phyloP scores from a whole-genome alignment of 2,797 vertebrate genomes.

The Manis crassicaudata region DNA sequence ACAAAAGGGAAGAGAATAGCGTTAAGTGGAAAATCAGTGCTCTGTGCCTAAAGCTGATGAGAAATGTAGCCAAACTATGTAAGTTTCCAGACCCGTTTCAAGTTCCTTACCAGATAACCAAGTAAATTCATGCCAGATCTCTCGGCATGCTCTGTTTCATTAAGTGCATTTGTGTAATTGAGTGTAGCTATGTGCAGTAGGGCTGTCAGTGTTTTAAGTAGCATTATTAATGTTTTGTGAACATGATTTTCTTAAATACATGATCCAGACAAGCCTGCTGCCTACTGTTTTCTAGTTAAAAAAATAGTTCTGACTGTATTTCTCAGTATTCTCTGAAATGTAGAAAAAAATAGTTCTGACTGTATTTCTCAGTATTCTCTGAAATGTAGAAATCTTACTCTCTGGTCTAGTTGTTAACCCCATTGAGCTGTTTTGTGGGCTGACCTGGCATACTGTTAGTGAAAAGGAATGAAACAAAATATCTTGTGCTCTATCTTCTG shows the following conservation, averaged over 20 bases:
- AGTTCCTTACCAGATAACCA: slow-evolving; percentile 17
- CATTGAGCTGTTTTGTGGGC: neutral
- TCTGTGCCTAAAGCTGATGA: neutral
- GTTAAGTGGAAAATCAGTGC: neutral
- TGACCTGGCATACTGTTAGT: neutral
- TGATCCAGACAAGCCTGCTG: slow-evolving; percentile 8
- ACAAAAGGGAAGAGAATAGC: neutral
- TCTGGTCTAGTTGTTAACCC: neutral
- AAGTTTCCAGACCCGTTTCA: slow-evolving; percentile 14
- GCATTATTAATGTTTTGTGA: slow-evolving; percentile 8
- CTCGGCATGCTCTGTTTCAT: neutral
- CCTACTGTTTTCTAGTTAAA: slow-evolving; percentile 9
- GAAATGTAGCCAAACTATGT: neutral
- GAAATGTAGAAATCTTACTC: neutral
- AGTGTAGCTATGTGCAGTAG: neutral
- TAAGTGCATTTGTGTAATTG: neutral
- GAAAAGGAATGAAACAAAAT: neutral
- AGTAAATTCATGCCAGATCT: neutral
- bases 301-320: neutral
- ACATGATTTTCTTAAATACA: slow-evolving; percentile 25
- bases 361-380: neutral
- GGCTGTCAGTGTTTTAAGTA: neutral
- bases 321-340: neutral
- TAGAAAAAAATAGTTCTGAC: neutral
- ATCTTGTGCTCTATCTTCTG: slow-evolving; percentile 1